Evolutionary conservation across 2,113 vertebrate species (phyloP), one percentile per base, ranked within the genome.

Genomic region (Tringa solitaria): DNA sequence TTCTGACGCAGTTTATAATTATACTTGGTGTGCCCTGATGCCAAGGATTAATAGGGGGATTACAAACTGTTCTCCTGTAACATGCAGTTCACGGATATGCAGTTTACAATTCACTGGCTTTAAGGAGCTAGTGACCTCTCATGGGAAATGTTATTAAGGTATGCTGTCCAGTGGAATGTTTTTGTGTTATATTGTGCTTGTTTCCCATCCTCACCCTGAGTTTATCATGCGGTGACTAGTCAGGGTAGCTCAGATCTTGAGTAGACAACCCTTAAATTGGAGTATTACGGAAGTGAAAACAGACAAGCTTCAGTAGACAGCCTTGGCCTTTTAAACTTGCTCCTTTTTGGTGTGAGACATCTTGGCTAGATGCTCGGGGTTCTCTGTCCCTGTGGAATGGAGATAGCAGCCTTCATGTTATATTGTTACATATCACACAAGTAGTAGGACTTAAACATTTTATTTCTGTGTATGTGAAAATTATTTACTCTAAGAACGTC

Each of bases 11-110:
- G 92, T 94, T 73, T 95, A 0, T 96, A 95, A 96, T 97, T 97
- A 97, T 50, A 57, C 89, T 35, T 28, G 19, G 53, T 86, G 51
- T 88, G 81, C 81, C 94, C 95, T 51, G 65, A 60, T 96, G 93
- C 93, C 88, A 81, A 63, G 94, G 93, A 97, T 97, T 97, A 97
- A 96, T 87, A 37, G 81, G 45, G 45, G 93, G 88, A 95, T 97
- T 97, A 96, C 76, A 79, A 26, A 56, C 64, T 81, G 18, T 76
- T 93, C 81, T 77, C 60, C 37, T 59, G 41, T 85, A 89, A 91
- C 84, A 17, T 33, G 57, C 43, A 24, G 37, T 92, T 95, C 87
- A 20, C 2, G 7, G 82, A 35, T 63, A 68, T 0, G 32, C 51
- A 60, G 67, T 96, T 96, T 78, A 86, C 78, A 76, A 41, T 76